Evolutionary conservation across 1,140 invertebrate genomes (phyloP), one percentile per base, ranked within the genome.

Genomic region (Drosophila simulans): DNA sequence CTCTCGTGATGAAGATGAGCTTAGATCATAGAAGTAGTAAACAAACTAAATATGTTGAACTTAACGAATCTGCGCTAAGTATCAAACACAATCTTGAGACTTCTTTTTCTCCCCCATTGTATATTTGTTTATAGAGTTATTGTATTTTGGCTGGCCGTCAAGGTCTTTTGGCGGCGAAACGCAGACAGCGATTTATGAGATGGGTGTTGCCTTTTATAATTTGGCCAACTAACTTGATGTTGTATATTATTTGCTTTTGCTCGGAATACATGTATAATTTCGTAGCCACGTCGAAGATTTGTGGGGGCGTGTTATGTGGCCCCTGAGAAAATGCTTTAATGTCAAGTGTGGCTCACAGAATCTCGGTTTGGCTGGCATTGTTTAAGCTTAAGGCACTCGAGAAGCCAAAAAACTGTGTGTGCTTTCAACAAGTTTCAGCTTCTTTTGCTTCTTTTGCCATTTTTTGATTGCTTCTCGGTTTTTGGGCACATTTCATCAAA

Each of bases 141-240:
- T 71, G 42, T 46, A 55, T 40, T 70, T 58, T 57, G 42, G 13
- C 34, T 22, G 3, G 39, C 11, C 45, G 57, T 71, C 77, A 79
- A 79, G 77, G 71, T 71, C 78, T 71, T 65, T 62, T 55, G 68
- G 53, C 75, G 57, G 64, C 64, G 3, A 55, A 52, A 77, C 39
- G 22, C 63, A 77, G 74, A 72, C 46, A 27, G 56, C 75, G 66
- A 68, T 74, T 79, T 80, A 62, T 80, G 53, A 20, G 31, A 55
- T 54, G 75, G 75, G 77, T 76, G 71, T 80, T 53, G 59, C 55
- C 77, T 59, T 75, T 80, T 75, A 74, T 78, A 77, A 70, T 78
- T 78, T 77, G 58, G 54, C 54, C 64, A 48, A 45, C 37, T 2
- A 22, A 22, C 49, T 17, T 75, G 42, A 45, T 56, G 49, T 78